phyloP scores from a whole-genome alignment of 2,888 invertebrate genomes.

The Heterodera filipjevi region DNA sequence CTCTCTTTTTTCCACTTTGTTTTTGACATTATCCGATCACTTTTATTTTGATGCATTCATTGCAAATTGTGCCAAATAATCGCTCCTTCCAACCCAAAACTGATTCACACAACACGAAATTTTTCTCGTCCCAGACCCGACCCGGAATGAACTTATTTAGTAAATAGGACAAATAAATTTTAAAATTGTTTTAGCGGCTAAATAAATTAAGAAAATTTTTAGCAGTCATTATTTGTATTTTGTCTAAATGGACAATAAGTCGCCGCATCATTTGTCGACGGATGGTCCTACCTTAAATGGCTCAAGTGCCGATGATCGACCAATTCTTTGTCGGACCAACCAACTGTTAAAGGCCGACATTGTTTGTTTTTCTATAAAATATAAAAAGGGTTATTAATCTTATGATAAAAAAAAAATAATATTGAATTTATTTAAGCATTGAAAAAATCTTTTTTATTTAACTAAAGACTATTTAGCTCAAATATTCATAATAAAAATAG shows the following conservation, averaged over 20 bases:
- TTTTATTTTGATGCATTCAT: no score
- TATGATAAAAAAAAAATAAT: not conserved
- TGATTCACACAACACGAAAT: no score
- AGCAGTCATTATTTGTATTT: not conserved
- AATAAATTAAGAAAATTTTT: no score
- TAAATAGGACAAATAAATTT: no score
- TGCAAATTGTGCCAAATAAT: no score
- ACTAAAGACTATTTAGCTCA: not conserved
- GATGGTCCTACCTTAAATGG: not conserved
- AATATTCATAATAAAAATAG: no score
- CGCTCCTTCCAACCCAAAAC: no score
- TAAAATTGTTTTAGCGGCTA: no score
- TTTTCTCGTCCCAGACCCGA: not conserved
- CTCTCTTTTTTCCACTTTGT: no score
- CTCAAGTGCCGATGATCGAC: conserved; percentile 8
- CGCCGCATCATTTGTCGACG: not conserved
- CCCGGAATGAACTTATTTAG: no score
- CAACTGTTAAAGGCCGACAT: conserved; percentile 13
- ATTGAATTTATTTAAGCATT: not conserved
- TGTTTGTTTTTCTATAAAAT: not conserved
- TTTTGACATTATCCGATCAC: no score
- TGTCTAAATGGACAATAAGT: not conserved
- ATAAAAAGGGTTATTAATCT: not conserved
- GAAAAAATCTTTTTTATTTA: not conserved
- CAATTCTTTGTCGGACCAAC: not conserved